Percentiles rank a stretch among this genome's conserved stretches.
Conservation (phyloP, 2,113 vertebrate species). For the Amphilophus citrinellus region DNA sequence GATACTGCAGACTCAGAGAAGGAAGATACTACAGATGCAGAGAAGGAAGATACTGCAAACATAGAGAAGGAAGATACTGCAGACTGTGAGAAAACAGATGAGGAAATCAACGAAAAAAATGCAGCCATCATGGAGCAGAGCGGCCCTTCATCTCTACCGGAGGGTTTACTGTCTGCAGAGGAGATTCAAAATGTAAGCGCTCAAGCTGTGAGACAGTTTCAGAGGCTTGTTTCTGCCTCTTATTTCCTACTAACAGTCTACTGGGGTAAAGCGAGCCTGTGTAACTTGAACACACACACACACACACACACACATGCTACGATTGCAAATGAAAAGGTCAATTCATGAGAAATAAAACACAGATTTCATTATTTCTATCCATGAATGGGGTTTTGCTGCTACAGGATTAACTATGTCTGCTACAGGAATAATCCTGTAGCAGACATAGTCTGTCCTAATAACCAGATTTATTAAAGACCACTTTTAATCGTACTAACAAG, state of each 20-base stretch:
- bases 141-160: background rate
- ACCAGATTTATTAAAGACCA: background rate
- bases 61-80: background rate
- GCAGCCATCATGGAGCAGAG: conserved; percentile 5
- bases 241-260: background rate
- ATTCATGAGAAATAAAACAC: background rate
- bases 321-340: background rate
- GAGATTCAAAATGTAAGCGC: conserved; percentile 73
- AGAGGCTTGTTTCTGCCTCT: background rate
- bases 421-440: background rate
- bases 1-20: background rate
- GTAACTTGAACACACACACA: background rate
- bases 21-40: background rate
- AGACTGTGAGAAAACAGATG: background rate
- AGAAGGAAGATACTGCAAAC: background rate
- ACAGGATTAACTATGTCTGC: background rate
- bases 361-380: conserved; percentile 11
- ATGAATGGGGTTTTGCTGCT: background rate
- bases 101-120: conserved; percentile 2
- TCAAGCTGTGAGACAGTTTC: background rate
- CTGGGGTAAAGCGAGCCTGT: background rate
- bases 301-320: background rate
- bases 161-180: conserved; percentile 64
- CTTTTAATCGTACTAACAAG: background rate
- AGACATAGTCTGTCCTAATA: conserved; percentile 1